Conservation (phyloP, 1,140 invertebrate genomes). For the Hermetia illucens region DNA sequence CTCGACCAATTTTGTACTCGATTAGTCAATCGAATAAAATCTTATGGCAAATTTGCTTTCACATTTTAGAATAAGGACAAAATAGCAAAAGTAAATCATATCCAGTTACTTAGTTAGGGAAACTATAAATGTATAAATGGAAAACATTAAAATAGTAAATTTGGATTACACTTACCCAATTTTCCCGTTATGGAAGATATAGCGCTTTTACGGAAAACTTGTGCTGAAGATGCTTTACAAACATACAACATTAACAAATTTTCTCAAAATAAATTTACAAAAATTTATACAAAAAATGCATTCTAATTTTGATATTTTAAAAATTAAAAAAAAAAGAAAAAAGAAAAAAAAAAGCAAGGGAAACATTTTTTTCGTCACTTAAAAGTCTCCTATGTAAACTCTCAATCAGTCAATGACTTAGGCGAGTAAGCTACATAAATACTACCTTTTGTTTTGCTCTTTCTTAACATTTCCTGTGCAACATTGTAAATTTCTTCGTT, state of each 20-base stretch:
- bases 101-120: no score
- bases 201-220: conserved; percentile 31
- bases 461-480: conserved; percentile 48
- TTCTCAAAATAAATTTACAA: conserved; percentile 7
- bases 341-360: neutral
- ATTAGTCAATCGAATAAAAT: no score
- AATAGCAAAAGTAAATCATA: no score
- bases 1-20: no score
- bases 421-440: conserved; percentile 7
- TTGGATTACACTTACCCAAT: conserved; percentile 27
- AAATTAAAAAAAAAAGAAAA: conserved; percentile 1
- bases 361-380: neutral
- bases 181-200: conserved; percentile 30
- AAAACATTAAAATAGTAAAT: no score
- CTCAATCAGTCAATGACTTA: conserved; percentile 12
- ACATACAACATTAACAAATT: conserved; percentile 1
- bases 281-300: conserved; percentile 4
- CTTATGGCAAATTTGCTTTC: no score
- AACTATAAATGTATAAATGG: no score
- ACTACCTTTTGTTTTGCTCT: conserved; percentile 27
- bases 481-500: conserved; percentile 71
- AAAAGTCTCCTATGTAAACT: neutral
- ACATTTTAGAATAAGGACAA: no score
- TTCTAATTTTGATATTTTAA: conserved; percentile 2
- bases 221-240: conserved; percentile 30